A percentile compares a stretch with the other conserved stretches of the same genome.
Conservation (phyloP, 2,797 vertebrate species). For the Peromyscus eremicus region DNA sequence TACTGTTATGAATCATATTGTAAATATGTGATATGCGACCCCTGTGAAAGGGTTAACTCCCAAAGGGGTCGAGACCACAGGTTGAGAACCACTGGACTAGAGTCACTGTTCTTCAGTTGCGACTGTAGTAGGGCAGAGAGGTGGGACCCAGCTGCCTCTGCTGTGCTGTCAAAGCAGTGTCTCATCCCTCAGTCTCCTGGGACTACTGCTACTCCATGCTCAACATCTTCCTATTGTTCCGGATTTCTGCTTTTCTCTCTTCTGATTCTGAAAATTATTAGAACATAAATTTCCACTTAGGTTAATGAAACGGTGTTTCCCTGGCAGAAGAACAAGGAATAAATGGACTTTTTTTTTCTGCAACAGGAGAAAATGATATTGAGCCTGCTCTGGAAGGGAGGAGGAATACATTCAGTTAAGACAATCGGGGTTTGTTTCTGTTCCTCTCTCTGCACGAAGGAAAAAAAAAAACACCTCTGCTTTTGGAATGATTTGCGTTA, state of each 20-base stretch:
- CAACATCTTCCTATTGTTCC: constrained; percentile 35
- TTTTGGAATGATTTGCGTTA: constrained; percentile 48
- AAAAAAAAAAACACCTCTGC: constrained; percentile 23
- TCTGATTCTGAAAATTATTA: constrained; percentile 66
- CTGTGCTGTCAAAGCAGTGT: not conserved
- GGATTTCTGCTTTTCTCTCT: not conserved
- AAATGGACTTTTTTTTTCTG: constrained; percentile 54
- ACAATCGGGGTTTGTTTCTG: not conserved
- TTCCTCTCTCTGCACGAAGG: not conserved
- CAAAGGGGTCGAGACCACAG: not conserved
- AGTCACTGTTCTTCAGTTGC: constrained; percentile 9
- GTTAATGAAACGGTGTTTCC: constrained; percentile 66
- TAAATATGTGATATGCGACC: not conserved
- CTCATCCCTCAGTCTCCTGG: not conserved
- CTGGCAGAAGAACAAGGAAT: constrained; percentile 65
- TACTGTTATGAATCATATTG: not conserved
- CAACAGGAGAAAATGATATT: constrained; percentile 37
- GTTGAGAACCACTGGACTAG: not conserved
- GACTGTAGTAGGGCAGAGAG: constrained; percentile 39
- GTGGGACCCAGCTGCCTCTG: not conserved
- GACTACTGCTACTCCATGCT: not conserved
- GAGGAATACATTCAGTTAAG: constrained; percentile 36
- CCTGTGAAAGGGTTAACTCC: not conserved
- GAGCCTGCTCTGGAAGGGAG: constrained; percentile 32
- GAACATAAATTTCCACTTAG: constrained; percentile 34